Evolutionary conservation across 2,888 invertebrate species (phyloP).

Genomic region (Thysanoteuthis rhombus): DNA sequence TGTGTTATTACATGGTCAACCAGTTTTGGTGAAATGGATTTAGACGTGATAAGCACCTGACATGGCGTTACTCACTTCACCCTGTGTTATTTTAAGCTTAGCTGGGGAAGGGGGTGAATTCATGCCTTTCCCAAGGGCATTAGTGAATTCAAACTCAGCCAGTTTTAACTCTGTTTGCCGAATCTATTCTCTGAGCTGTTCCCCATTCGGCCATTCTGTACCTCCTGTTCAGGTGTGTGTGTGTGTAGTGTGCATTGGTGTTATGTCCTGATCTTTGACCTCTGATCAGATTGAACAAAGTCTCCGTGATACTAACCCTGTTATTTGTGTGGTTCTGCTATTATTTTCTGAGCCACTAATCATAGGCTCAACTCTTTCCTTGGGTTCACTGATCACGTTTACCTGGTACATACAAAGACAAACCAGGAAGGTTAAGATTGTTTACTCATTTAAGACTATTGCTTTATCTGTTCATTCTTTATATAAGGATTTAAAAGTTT

Average conservation of each 20-base stretch:
- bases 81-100: too few relatives aligned
- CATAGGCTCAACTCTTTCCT: not conserved
- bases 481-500: not conserved
- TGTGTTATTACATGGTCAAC: too few relatives aligned
- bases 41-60: too few relatives aligned
- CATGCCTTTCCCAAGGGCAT: too few relatives aligned
- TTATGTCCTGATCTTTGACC: not conserved
- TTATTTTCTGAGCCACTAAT: not conserved
- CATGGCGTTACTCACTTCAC: too few relatives aligned
- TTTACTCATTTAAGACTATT: not conserved
- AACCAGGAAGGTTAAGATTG: not conserved
- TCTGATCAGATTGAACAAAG: conserved; percentile 1
- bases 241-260: not conserved
- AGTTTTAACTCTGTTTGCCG: too few relatives aligned
- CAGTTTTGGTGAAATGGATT: too few relatives aligned
- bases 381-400: not conserved
- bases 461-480: not conserved
- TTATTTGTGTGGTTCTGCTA: not conserved
- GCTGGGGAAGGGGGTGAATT: too few relatives aligned
- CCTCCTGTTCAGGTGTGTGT: not conserved
- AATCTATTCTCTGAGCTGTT: too few relatives aligned
- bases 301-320: not conserved
- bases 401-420: not conserved
- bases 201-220: too few relatives aligned
- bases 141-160: too few relatives aligned